Conservation (phyloP, 2,797 vertebrate species). For the Trachops cirrhosus region DNA sequence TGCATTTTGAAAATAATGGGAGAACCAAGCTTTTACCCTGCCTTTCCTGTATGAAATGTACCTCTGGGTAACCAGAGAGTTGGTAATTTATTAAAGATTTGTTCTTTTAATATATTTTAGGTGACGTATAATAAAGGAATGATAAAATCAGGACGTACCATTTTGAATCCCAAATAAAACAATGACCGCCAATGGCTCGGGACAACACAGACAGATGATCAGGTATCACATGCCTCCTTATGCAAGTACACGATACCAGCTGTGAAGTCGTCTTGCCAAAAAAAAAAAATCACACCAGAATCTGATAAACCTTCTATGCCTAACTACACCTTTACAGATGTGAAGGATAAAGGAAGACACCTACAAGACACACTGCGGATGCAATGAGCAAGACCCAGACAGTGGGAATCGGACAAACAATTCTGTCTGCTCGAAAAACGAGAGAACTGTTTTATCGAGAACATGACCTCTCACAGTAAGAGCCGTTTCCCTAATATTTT, state of each 20-base stretch:
- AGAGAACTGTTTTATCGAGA: not conserved
- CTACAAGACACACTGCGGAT: not conserved
- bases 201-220: not conserved
- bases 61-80: not conserved
- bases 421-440: not conserved
- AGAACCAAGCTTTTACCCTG: not conserved
- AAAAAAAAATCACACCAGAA: not conserved
- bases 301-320: not conserved
- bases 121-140: not conserved
- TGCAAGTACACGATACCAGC: not conserved
- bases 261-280: not conserved
- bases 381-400: not conserved
- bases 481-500: not conserved
- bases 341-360: not conserved
- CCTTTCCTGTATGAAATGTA: not conserved
- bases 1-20: conserved; percentile 11
- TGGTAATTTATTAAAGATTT: not conserved
- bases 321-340: not conserved
- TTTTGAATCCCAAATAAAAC: not conserved
- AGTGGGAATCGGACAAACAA: not conserved
- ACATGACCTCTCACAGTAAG: not conserved
- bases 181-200: not conserved
- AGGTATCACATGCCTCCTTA: not conserved
- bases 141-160: not conserved
- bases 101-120: not conserved